Evolutionary conservation across 2,888 invertebrate genomes (phyloP).

Genomic region (Auanema sp.): DNA sequence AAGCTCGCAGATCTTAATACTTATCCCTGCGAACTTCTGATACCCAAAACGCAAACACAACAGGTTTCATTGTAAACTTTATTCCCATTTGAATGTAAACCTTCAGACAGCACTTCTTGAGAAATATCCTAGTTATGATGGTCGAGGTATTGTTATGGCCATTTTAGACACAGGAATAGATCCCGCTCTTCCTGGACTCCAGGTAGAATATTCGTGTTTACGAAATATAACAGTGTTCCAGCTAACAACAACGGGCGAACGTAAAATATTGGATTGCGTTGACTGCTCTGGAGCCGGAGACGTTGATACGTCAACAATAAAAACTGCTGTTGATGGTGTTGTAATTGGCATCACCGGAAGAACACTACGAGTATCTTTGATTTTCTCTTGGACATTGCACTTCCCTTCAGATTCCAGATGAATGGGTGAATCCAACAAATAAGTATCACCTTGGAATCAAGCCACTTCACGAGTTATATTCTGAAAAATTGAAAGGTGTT

Average conservation of each 20-base stretch:
- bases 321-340: constrained; percentile 73
- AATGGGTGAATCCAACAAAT: constrained; percentile 83
- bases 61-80: constrained; percentile 5
- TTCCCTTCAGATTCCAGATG: constrained; percentile 74
- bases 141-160: constrained; percentile 85
- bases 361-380: constrained; percentile 76
- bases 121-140: constrained; percentile 71
- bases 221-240: constrained; percentile 65
- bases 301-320: constrained; percentile 83
- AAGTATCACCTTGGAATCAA: constrained; percentile 85
- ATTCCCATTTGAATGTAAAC: background rate
- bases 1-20: background rate
- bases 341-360: constrained; percentile 83
- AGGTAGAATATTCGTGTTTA: constrained; percentile 69
- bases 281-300: constrained; percentile 97
- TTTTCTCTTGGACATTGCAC: background rate
- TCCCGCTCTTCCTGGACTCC: constrained; percentile 89
- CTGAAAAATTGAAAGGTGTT: constrained; percentile 69
- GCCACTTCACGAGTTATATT: constrained; percentile 83
- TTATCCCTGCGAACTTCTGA: constrained; percentile 15
- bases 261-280: constrained; percentile 89
- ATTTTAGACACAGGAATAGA: constrained; percentile 97
- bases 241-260: constrained; percentile 83
- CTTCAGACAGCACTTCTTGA: constrained; percentile 45
- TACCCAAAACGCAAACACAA: constrained; percentile 23